phyloP scores from a whole-genome alignment of 2,888 invertebrate species.

The Frankliniella fusca region DNA sequence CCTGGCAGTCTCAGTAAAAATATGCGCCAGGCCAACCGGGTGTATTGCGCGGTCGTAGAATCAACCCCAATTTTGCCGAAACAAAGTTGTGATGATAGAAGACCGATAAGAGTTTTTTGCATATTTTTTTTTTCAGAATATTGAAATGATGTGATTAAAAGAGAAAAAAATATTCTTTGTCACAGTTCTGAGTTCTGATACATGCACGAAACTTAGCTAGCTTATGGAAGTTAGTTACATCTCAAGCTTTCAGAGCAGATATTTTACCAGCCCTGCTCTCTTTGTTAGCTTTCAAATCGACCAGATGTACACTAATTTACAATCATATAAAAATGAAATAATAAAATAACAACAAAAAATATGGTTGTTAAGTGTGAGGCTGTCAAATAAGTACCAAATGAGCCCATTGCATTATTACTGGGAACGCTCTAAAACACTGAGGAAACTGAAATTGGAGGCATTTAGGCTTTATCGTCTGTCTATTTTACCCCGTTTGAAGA shows the following conservation, averaged over 20 bases:
- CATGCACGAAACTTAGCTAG: no score
- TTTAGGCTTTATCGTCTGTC: neutral
- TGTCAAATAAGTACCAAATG: slow-evolving; percentile 26
- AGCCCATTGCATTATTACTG: slow-evolving; percentile 22
- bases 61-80: neutral
- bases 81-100: neutral
- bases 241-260: neutral
- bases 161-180: no score
- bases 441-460: neutral
- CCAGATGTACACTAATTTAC: slow-evolving; percentile 22
- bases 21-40: no score
- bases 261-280: slow-evolving; percentile 1
- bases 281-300: slow-evolving; percentile 4
- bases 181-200: no score
- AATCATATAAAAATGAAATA: slow-evolving; percentile 25
- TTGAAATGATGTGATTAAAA: no score
- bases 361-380: slow-evolving; percentile 24
- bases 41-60: no score
- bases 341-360: slow-evolving; percentile 23
- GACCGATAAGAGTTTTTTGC: no score
- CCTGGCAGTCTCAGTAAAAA: neutral
- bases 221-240: no score
- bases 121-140: no score
- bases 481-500: neutral
- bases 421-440: neutral